phyloP scores from a whole-genome alignment of 2,113 vertebrate species.

The Lagopus muta region DNA sequence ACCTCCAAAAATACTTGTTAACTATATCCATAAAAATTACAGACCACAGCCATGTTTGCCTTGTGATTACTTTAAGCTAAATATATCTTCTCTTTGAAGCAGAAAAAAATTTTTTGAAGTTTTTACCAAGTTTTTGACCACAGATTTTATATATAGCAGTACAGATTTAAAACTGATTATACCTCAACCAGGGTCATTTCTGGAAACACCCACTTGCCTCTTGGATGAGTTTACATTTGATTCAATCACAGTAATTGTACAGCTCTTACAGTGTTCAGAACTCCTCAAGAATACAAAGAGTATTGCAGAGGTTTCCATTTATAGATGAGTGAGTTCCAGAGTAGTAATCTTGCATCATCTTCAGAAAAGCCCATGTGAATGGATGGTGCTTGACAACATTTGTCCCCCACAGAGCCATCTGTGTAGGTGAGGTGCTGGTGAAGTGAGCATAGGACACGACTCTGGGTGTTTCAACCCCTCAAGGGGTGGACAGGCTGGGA shows the following conservation, averaged over 20 bases:
- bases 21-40: slow-evolving; percentile 67
- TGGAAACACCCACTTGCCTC: slow-evolving; percentile 39
- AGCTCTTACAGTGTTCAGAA: slow-evolving; percentile 7
- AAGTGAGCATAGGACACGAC: neutral
- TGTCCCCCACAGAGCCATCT: neutral
- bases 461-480: neutral
- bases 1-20: slow-evolving; percentile 56
- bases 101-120: slow-evolving; percentile 39
- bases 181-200: neutral
- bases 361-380: neutral
- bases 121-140: slow-evolving; percentile 39
- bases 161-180: slow-evolving; percentile 13
- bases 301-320: slow-evolving; percentile 17
- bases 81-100: slow-evolving; percentile 66
- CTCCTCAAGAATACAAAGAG: slow-evolving; percentile 15
- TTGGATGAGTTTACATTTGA: slow-evolving; percentile 14
- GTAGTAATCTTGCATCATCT: neutral
- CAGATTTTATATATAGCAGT: slow-evolving; percentile 54
- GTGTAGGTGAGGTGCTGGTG: neutral
- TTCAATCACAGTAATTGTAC: slow-evolving; percentile 47
- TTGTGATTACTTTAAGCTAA: slow-evolving; percentile 70
- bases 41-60: slow-evolving; percentile 56
- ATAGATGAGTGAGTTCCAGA: neutral
- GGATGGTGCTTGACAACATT: neutral
- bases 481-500: neutral